Evolutionary conservation across 2,797 vertebrate species (phyloP), one percentile per base, ranked within the genome.

Genomic region (Sphaeramia orbicularis): DNA sequence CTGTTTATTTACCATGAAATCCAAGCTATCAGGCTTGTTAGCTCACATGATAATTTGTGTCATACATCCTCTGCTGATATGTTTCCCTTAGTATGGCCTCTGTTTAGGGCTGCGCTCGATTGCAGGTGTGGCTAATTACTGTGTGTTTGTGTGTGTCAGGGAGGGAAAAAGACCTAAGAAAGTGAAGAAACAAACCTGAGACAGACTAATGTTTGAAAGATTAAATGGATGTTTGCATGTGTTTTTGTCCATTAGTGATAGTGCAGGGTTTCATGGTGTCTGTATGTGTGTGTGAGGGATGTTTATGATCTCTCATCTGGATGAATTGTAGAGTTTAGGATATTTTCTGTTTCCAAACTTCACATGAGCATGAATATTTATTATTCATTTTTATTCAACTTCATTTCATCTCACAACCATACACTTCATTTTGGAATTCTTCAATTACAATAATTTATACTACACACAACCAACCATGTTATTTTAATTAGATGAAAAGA

Each of bases 1-100:
- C 36, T 81, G 64, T 86, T 79, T 90, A 85, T 89, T 90, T 86
- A 69, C 59, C 62, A 15, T 80, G 81, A 77, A 81, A 86, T 82
- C 61, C 47, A 77, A 74, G 45, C 81, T 57, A 15, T 19, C 19
- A 3, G 37, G 43, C 40, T 71, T 14, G 16, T 80, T 81, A 70
- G 58, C 55, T 52, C 24, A 14, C 65, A 74, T 83, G 75, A 50
- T 67, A 67, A 74, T 76, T 63, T 51, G 49, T 86, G 74, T 80
- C 64, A 62, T 66, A 45, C 43, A 59, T 37, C 16, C 66, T 64
- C 71, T 60, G 76, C 35, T 63, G 32, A 61, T 80, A 37, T 41
- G 55, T 42, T 68, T 65, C 51, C 8, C 37, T 65, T 62, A 63
- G 63, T 62, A 51, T 64, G 74, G 44, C 57, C 57, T 75, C 62